These are phyloP conservation scores for Coreoperca whiteheadi DNA, from an alignment of 2,113 vertebrate genomes.

Conservation along the genomic window DNA sequence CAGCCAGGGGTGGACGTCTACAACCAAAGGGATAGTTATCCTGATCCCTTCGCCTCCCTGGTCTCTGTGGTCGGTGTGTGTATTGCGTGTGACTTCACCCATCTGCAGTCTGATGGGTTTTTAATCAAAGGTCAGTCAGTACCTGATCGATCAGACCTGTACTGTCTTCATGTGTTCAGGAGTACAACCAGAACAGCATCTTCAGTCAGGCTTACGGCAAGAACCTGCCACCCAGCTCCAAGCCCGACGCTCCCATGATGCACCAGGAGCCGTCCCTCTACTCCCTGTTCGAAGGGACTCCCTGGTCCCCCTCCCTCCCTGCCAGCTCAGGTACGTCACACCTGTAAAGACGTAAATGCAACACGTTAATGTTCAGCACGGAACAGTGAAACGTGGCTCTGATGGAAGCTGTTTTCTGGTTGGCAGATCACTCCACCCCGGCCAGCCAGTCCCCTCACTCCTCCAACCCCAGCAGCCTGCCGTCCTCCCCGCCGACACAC, in stretches of 20 bases:
- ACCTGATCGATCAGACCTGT: background rate
- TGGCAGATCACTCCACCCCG: constrained; percentile 96
- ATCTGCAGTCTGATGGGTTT: too few relatives aligned
- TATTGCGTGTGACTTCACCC: too few relatives aligned
- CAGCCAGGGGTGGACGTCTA: too few relatives aligned
- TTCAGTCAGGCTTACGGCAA: constrained; percentile 98
- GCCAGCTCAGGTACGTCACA: constrained; percentile 92
- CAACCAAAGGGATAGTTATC: too few relatives aligned
- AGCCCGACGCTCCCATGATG: constrained; percentile 87
- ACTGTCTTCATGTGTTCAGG: constrained; percentile 75
- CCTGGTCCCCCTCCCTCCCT: constrained; percentile 97
- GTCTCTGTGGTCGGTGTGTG: too few relatives aligned
- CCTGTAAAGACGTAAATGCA: background rate
- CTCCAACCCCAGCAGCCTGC: constrained; percentile 98
- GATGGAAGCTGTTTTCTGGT: constrained; percentile 12
- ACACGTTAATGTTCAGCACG: rapidly evolving
- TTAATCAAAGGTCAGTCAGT: background rate
- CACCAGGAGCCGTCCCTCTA: constrained; percentile 97
- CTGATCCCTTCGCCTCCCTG: too few relatives aligned
- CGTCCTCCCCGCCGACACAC: constrained; percentile 97
- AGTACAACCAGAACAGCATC: constrained; percentile 94
- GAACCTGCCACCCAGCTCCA: constrained; percentile 88
- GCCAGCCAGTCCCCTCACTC: constrained; percentile 99
- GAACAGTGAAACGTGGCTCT: rapidly evolving
- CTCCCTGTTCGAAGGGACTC: constrained; percentile 96